Evolutionary conservation across 2,888 invertebrate genomes (phyloP).

Genomic region (Euclidia mi): DNA sequence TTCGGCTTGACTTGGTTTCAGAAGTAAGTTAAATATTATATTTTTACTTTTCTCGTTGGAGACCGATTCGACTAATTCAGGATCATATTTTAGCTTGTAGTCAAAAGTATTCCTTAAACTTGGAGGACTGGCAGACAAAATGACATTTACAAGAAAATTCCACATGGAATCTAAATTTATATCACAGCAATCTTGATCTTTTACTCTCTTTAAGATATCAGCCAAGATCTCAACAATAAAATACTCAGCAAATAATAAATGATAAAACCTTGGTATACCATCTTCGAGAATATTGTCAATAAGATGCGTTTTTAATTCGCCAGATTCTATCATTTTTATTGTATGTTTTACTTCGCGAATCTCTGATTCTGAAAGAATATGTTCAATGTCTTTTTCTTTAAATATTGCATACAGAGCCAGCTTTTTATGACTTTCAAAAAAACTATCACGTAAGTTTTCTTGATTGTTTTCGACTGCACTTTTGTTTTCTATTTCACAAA

Average conservation of each 20-base stretch:
- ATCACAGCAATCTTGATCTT: constrained; percentile 6
- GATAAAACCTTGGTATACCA: constrained; percentile 59
- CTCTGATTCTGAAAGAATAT: constrained; percentile 54
- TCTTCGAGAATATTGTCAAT: constrained; percentile 59
- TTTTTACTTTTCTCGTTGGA: constrained; percentile 43
- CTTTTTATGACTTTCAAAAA: constrained; percentile 58
- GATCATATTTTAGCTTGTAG: constrained; percentile 62
- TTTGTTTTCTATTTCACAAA: constrained; percentile 41
- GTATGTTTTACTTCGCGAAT: constrained; percentile 54
- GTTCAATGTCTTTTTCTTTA: constrained; percentile 54
- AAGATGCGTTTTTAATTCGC: constrained; percentile 51
- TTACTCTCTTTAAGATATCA: constrained; percentile 40
- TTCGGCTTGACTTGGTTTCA: constrained; percentile 44
- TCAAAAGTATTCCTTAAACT: constrained; percentile 59
- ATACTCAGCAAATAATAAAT: constrained; percentile 63
- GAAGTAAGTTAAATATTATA: constrained; percentile 58
- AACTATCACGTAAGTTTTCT: constrained; percentile 34
- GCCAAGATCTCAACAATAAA: constrained; percentile 54
- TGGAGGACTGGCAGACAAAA: constrained; percentile 50
- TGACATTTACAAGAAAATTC: constrained; percentile 55
- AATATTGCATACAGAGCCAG: constrained; percentile 61
- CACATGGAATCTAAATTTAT: constrained; percentile 47
- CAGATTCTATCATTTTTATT: constrained; percentile 53
- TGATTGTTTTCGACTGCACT: constrained; percentile 12
- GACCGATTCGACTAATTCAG: constrained; percentile 39